Evolutionary conservation across 2,797 vertebrate species (phyloP), one percentile per base, ranked within the genome.

Genomic region (Denticeps clupeoides): DNA sequence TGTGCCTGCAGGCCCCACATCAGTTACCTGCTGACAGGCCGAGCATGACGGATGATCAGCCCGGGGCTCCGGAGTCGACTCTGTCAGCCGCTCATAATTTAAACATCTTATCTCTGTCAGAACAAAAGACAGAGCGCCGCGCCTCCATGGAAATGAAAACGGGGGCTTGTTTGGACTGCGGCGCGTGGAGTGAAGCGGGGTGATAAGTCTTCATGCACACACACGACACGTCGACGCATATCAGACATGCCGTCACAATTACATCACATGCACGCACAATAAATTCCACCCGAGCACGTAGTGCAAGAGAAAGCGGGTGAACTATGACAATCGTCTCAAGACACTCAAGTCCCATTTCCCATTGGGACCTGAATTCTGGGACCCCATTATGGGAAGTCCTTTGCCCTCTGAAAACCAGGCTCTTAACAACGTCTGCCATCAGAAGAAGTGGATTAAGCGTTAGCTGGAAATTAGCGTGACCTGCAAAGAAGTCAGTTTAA

Each of bases 81-180:
- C 92, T 92, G 89, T 91, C 89, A 93, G 87, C 89, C 81, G 82
- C 87, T 94, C 89, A 93, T 96, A 90, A 96, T 93, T 93, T 96
- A 93, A 93, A 91, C 90, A 90, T 94, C 88, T 91, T 90, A 91
- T 91, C 89, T 87, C 79, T 82, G 79, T 87, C 87, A 89, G 88
- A 93, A 93, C 88, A 91, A 91, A 92, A 90, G 87, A 80, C 83
- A 83, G 86, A 87, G 83, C 69, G n/a, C n/a, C 16, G 79, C 60
- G 61, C 69, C 72, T 73, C 74, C 70, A 74, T 79, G 70, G 58
- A 70, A 73, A 74, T 69, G 53, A 70, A 71, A 77, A 78, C 68
- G 79, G 71, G 75, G 73, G 55, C 72, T 81, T 73, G 61, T 77
- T 83, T 83, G 73, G 77, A 71, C 79, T 80, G 69, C 63, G 60